phyloP scores from a whole-genome alignment of 2,797 vertebrate genomes.

The Bufotes viridis region DNA sequence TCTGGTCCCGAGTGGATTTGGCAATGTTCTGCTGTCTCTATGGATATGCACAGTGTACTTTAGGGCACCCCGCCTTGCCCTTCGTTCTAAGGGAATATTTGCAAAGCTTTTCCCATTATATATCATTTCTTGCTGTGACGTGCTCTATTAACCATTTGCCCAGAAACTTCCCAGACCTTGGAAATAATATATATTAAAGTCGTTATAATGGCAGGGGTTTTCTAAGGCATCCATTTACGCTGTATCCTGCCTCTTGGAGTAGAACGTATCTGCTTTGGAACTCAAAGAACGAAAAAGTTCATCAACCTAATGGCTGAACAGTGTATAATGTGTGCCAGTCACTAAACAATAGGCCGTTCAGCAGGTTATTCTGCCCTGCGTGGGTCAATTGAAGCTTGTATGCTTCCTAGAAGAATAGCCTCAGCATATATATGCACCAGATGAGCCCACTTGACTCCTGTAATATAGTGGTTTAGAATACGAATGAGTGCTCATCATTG shows the following conservation, averaged over 20 bases:
- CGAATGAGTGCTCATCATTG: neutral
- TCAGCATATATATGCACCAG: neutral
- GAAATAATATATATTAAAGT: neutral
- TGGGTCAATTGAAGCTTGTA: neutral
- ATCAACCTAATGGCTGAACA: constrained; percentile 3
- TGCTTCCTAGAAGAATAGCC: neutral
- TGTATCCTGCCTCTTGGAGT: neutral
- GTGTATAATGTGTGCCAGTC: neutral
- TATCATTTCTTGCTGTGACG: constrained; percentile 48
- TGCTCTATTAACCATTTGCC: constrained; percentile 44
- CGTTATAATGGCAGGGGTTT: neutral
- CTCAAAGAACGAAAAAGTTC: neutral
- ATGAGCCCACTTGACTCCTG: neutral
- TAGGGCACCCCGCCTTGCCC: constrained; percentile 56
- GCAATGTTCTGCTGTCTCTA: constrained; percentile 52
- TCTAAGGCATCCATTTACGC: neutral
- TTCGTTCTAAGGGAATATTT: constrained; percentile 54
- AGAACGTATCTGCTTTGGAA: neutral
- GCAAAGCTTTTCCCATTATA: constrained; percentile 58
- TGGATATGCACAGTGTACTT: constrained; percentile 49
- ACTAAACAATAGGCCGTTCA: neutral
- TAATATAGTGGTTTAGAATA: neutral
- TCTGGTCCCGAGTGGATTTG: constrained; percentile 53
- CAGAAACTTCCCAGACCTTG: constrained; percentile 7
- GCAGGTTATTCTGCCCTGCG: constrained; percentile 8